These are phyloP conservation scores for Stenurella melanura DNA, from an alignment of 2,888 invertebrate genomes.

Conservation along the genomic window DNA sequence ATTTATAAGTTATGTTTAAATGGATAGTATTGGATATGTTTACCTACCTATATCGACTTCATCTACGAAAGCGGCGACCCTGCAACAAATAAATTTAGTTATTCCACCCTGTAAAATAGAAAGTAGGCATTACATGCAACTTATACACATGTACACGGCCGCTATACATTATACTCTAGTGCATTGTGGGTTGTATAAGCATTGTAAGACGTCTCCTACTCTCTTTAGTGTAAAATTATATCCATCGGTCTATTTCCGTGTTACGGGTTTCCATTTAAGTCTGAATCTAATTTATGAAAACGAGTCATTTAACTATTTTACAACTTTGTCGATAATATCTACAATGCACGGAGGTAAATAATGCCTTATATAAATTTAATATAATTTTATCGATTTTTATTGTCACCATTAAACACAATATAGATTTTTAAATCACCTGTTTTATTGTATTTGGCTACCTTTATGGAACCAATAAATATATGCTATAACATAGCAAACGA, in stretches of 20 bases:
- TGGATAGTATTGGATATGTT: too few relatives aligned
- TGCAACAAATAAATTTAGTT: background rate
- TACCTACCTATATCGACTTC: too few relatives aligned
- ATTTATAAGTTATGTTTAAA: too few relatives aligned
- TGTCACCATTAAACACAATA: conserved; percentile 18
- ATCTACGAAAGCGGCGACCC: too few relatives aligned
- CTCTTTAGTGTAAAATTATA: conserved; percentile 16
- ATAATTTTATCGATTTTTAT: conserved; percentile 25
- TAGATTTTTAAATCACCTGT: conserved; percentile 9
- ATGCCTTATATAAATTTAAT: conserved; percentile 22
- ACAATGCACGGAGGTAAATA: conserved; percentile 8
- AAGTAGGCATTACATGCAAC: conserved; percentile 49
- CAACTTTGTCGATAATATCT: conserved; percentile 19
- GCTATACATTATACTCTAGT: conserved; percentile 49
- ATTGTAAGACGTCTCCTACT: conserved; percentile 32
- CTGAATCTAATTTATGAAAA: conserved; percentile 26
- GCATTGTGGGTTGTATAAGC: conserved; percentile 57
- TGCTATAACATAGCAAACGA: background rate
- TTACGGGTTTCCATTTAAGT: conserved; percentile 31
- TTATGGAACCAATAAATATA: background rate
- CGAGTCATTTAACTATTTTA: conserved; percentile 23
- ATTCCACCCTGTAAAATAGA: conserved; percentile 42
- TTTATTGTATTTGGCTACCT: conserved; percentile 26
- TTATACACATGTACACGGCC: conserved; percentile 50
- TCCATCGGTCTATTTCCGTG: conserved; percentile 20